Evolutionary conservation across 2,888 invertebrate genomes (phyloP).

Genomic region (Diploptera punctata): DNA sequence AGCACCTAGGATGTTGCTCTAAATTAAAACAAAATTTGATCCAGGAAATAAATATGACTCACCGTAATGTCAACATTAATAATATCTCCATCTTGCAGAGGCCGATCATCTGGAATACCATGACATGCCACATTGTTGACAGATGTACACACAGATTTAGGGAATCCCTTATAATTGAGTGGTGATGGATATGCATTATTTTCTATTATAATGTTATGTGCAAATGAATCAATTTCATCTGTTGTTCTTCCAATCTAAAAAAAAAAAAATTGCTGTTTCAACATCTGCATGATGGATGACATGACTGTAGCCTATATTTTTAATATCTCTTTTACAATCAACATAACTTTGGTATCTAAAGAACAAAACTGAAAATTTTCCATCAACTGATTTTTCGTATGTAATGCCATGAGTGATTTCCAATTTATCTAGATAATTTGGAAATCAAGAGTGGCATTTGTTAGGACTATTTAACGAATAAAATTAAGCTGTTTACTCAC

Average conservation of each 20-base stretch:
- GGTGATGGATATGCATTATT: conserved; percentile 90
- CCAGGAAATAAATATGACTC: no score
- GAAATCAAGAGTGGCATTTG: no score
- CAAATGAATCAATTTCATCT: conserved; percentile 79
- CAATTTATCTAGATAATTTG: no score
- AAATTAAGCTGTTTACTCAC: no score
- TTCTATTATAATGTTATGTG: conserved; percentile 72
- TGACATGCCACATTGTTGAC: conserved; percentile 92
- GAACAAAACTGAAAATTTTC: no score
- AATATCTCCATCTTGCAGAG: conserved; percentile 85
- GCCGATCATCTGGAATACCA: conserved; percentile 88
- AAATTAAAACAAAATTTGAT: no score
- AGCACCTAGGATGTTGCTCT: no score
- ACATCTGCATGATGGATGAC: neutral
- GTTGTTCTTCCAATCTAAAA: conserved; percentile 79
- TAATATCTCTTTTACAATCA: conserved; percentile 29
- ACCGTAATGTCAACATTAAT: conserved; percentile 92
- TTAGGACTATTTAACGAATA: no score
- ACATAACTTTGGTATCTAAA: neutral
- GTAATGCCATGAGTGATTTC: no score
- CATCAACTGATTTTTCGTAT: no score
- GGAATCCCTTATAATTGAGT: conserved; percentile 81
- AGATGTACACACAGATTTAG: conserved; percentile 91
- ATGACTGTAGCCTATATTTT: neutral
- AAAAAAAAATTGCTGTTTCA: neutral